Conservation (phyloP, 2,797 vertebrate genomes). For the Botia almorhae region DNA sequence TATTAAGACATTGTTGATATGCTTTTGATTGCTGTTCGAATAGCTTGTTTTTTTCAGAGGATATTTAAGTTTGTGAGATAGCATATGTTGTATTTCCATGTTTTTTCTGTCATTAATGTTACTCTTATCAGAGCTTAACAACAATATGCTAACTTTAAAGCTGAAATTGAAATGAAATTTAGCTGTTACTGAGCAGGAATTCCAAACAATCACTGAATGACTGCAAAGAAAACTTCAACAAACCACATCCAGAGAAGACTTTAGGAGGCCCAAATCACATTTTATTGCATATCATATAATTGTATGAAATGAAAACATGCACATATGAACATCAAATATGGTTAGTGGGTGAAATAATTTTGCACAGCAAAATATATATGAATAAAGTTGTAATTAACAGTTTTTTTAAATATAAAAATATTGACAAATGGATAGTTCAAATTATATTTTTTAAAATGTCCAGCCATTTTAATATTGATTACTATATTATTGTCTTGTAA, state of each 20-base stretch:
- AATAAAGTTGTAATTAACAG: slow-evolving; percentile 87
- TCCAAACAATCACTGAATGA: neutral
- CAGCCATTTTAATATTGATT: slow-evolving; percentile 88
- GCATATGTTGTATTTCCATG: neutral
- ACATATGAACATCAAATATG: slow-evolving; percentile 98
- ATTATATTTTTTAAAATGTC: slow-evolving; percentile 77
- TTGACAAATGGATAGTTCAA: slow-evolving; percentile 81
- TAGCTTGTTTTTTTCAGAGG: neutral
- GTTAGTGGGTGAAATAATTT: slow-evolving; percentile 99
- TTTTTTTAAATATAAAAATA: slow-evolving; percentile 87
- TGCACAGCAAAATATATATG: slow-evolving; percentile 99
- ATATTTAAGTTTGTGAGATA: neutral
- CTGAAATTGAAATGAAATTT: slow-evolving; percentile 7
- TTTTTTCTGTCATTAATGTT: neutral
- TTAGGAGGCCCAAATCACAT: slow-evolving; percentile 78
- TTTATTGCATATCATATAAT: slow-evolving; percentile 87
- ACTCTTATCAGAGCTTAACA: slow-evolving; percentile 2
- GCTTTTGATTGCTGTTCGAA: neutral
- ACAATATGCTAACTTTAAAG: slow-evolving; percentile 13
- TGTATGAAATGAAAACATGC: slow-evolving; percentile 93
- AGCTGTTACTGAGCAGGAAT: neutral
- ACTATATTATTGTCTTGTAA: slow-evolving; percentile 93
- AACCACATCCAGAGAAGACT: slow-evolving; percentile 69
- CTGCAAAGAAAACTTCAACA: slow-evolving; percentile 45
- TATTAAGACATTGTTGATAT: neutral